These are phyloP conservation scores for Myiopsitta monachus DNA, from an alignment of 2,113 vertebrate genomes.

Conservation along the genomic window DNA sequence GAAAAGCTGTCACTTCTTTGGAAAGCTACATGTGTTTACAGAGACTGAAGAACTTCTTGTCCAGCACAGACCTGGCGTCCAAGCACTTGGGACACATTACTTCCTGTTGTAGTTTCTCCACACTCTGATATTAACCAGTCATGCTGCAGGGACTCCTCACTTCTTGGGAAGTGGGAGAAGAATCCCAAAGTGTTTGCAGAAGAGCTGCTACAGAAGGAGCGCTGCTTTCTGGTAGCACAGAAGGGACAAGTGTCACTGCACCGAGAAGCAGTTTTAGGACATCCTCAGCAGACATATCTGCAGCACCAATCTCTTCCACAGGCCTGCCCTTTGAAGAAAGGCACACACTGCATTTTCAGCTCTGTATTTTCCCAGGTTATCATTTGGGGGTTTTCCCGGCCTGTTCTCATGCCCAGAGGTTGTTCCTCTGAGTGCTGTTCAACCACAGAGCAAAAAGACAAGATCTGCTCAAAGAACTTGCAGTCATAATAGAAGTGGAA, in stretches of 20 bases:
- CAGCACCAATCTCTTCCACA: not conserved
- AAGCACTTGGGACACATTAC: not conserved
- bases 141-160: not conserved
- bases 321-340: not conserved
- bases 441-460: not conserved
- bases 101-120: not conserved
- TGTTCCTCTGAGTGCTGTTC: not conserved
- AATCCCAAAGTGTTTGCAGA: not conserved
- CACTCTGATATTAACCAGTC: not conserved
- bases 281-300: not conserved
- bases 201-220: rapidly evolving
- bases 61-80: not conserved
- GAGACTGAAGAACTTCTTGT: not conserved
- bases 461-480: not conserved
- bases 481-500: not conserved
- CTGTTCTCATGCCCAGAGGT: not conserved
- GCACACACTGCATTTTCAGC: not conserved
- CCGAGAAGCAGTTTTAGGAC: not conserved
- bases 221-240: not conserved
- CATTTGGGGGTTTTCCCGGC: not conserved
- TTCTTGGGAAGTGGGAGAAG: not conserved
- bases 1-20: not conserved
- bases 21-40: rapidly evolving
- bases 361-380: conserved; percentile 1
- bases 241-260: not conserved